Percentiles rank a stretch among this genome's conserved stretches.
Conservation (phyloP, 2,888 invertebrate species). For the Tupiocoris notatus region DNA sequence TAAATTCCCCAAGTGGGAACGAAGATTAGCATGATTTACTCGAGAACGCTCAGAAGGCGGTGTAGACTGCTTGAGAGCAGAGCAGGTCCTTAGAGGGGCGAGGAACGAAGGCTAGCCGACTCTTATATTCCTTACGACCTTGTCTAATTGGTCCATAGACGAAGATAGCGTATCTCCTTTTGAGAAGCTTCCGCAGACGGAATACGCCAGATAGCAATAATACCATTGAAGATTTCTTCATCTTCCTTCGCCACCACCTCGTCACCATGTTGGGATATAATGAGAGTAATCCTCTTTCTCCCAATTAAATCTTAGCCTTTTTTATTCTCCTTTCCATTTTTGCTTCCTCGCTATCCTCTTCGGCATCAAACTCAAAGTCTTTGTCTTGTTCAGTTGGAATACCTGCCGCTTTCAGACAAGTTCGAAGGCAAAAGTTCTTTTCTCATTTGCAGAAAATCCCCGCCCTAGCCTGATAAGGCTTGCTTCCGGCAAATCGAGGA, state of each 20-base stretch:
- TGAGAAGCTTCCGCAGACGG: background rate
- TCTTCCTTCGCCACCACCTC: conserved; percentile 16
- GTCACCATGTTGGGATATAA: conserved; percentile 43
- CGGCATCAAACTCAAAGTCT: background rate
- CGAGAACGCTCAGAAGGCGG: background rate
- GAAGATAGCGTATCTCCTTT: background rate
- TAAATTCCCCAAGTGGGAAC: conserved; percentile 39
- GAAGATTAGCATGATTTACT: conserved; percentile 39
- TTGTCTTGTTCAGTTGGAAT: background rate
- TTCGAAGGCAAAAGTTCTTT: background rate
- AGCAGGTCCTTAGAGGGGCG: background rate
- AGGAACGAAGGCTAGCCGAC: background rate
- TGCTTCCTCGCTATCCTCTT: background rate
- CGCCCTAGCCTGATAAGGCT: background rate
- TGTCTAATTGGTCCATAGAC: conserved; percentile 22
- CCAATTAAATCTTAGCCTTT: conserved; percentile 47
- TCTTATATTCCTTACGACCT: background rate
- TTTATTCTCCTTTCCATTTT: conserved; percentile 4
- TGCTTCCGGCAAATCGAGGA: background rate
- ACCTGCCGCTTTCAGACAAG: background rate
- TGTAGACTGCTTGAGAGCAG: background rate
- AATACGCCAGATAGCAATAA: conserved; percentile 28
- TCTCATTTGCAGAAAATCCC: conserved; percentile 16
- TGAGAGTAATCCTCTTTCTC: conserved; percentile 49
- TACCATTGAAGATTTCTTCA: conserved; percentile 34